These are phyloP conservation scores for Bembecia ichneumoniformis DNA, from an alignment of 2,888 invertebrate species.

Conservation along the genomic window DNA sequence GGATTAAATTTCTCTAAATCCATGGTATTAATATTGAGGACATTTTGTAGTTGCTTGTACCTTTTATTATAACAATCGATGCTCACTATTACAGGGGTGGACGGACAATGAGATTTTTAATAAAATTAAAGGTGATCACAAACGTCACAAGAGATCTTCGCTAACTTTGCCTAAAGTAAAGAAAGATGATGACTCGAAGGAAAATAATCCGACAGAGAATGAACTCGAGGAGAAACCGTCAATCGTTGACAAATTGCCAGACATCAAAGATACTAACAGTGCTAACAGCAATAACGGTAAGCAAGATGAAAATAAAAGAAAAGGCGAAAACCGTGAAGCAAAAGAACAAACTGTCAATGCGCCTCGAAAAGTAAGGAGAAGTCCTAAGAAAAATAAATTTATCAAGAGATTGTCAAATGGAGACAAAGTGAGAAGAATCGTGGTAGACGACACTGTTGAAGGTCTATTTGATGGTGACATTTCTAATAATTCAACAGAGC, in stretches of 20 bases:
- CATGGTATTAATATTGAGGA: conserved; percentile 70
- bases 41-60: background rate
- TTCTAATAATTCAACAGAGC: conserved; percentile 22
- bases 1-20: conserved; percentile 84
- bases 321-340: conserved; percentile 17
- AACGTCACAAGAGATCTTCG: conserved; percentile 45
- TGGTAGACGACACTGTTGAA: conserved; percentile 32
- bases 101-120: conserved; percentile 56
- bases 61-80: background rate
- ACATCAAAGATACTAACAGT: conserved; percentile 30
- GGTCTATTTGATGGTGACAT: conserved; percentile 12
- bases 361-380: conserved; percentile 23
- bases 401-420: conserved; percentile 47
- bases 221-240: conserved; percentile 32
- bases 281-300: conserved; percentile 18
- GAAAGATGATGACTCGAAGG: conserved; percentile 50
- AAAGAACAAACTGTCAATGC: conserved; percentile 11
- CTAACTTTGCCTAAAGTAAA: conserved; percentile 67
- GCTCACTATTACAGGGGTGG: conserved; percentile 46
- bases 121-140: conserved; percentile 41
- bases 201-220: conserved; percentile 24
- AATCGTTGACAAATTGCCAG: conserved; percentile 42
- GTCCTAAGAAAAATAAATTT: conserved; percentile 41
- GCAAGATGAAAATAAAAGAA: conserved; percentile 16
- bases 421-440: conserved; percentile 32